phyloP scores from a whole-genome alignment of 2,797 vertebrate genomes.

The Tympanoctomys barrerae region DNA sequence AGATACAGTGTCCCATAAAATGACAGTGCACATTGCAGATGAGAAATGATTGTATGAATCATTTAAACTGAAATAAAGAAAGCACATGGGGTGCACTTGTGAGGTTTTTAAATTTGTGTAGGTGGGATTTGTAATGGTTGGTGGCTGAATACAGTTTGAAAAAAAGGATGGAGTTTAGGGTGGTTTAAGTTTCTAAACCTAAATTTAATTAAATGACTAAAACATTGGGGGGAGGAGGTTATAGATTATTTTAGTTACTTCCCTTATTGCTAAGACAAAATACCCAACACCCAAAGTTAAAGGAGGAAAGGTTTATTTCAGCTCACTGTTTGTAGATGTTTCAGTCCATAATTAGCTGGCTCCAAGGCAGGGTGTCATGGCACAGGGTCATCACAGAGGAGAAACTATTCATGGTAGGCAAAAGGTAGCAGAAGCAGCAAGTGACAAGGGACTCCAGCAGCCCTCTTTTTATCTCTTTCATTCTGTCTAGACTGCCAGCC shows the following conservation, averaged over 20 bases:
- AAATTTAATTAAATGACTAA: neutral
- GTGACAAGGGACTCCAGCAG: neutral
- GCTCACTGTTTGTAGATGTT: no score
- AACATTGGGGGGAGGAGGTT: conserved; percentile 6
- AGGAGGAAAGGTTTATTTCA: no score
- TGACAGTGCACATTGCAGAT: neutral
- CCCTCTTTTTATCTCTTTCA: neutral
- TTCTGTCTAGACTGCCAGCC: neutral
- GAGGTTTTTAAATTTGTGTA: conserved; percentile 35
- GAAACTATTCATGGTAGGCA: no score
- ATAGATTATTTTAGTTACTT: neutral
- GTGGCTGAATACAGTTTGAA: neutral
- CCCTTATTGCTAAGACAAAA: no score
- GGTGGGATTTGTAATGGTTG: neutral
- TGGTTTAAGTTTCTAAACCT: conserved; percentile 9
- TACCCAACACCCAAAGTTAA: no score
- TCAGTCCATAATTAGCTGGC: no score
- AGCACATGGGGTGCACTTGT: neutral
- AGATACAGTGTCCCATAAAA: neutral
- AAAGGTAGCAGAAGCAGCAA: neutral
- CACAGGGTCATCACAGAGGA: no score
- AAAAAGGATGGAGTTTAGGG: neutral
- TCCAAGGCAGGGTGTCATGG: no score
- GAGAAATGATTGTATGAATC: neutral
- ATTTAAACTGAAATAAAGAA: conserved; percentile 17